Evolutionary conservation across 2,797 vertebrate species (phyloP).

Genomic region (Rhinoraja longicauda): DNA sequence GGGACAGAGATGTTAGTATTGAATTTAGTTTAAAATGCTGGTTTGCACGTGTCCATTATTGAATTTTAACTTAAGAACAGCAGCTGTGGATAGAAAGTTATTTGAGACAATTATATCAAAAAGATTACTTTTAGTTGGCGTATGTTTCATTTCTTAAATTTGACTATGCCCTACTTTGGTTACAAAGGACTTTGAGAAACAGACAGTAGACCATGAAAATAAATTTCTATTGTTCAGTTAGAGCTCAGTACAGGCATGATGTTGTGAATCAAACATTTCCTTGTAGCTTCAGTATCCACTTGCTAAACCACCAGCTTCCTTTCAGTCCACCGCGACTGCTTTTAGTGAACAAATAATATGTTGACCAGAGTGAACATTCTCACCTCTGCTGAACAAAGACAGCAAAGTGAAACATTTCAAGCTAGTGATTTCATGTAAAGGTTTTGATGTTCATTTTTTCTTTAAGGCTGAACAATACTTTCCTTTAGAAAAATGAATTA

Average conservation of each 20-base stretch:
- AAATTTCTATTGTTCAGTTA: neutral
- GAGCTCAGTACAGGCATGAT: neutral
- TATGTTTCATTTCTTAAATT: too few relatives aligned
- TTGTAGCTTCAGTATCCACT: neutral
- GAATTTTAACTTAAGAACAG: neutral
- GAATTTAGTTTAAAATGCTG: neutral
- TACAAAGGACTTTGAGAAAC: slow-evolving; percentile 6
- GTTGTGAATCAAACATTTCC: neutral
- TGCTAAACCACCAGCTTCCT: neutral
- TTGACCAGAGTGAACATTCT: slow-evolving; percentile 8
- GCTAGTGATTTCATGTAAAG: too few relatives aligned
- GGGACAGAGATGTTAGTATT: neutral
- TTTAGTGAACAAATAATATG: neutral
- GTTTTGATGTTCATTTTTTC: neutral
- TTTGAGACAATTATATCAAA: neutral
- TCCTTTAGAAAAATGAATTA: neutral
- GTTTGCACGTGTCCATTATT: neutral
- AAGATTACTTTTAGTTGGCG: neutral
- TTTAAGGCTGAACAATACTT: neutral
- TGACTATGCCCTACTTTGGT: neutral
- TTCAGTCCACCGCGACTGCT: neutral
- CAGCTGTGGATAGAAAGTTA: neutral
- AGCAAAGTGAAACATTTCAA: neutral
- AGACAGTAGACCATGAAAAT: neutral
- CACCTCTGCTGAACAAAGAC: neutral